Base-by-base conservation (phyloP, 2,888 invertebrate genomes). In the Lymantria dispar region DNA sequence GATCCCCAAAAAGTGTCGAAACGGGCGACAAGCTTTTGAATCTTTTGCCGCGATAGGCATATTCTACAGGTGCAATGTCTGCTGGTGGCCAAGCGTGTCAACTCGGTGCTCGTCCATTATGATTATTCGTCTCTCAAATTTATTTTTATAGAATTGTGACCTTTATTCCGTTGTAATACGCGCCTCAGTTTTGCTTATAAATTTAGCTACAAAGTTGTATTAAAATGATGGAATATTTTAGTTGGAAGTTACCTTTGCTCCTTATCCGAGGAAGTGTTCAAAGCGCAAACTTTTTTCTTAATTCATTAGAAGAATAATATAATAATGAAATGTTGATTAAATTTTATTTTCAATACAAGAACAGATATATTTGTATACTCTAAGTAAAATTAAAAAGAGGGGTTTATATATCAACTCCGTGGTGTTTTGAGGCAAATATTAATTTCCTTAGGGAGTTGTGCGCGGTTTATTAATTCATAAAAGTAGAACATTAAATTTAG, bases 51-150 rank as follows among this genome's bases (percentile, higher is more conserved):
- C 75, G 90, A 89, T 91, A 88, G 82, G 73, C 59, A 64, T 82
- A 84, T 86, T 86, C 85, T 85, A 87, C 86, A 87, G 88, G 87
- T 88, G 88, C 83, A 73, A 70, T 70, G 77, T 80, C 74, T 73
- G 77, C 69, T 69, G 88, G 90, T 88, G 90, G 90, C 70, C 87
- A 76, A 61, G 52, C 77, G 68, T 70, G 77, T 88, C 87, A 86
- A 78, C 67, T 60, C 62, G 68, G 70, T 54, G 58, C 50, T 62
- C 52, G 55, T 57, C 57, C 61, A 58, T 43, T 53, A 57, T 52
- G 50, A 47, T 52, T 44, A 54, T 62, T 53, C 53, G 58, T 48
- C 46, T 50, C 38, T 56, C 37, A 39, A 44, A 13, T 29, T 30
- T 1, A 7, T 9, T 11, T 37, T 8, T 36, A 61, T 49, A 15